Conservation (phyloP, 1,140 invertebrate species). For the Helicoverpa armigera region DNA sequence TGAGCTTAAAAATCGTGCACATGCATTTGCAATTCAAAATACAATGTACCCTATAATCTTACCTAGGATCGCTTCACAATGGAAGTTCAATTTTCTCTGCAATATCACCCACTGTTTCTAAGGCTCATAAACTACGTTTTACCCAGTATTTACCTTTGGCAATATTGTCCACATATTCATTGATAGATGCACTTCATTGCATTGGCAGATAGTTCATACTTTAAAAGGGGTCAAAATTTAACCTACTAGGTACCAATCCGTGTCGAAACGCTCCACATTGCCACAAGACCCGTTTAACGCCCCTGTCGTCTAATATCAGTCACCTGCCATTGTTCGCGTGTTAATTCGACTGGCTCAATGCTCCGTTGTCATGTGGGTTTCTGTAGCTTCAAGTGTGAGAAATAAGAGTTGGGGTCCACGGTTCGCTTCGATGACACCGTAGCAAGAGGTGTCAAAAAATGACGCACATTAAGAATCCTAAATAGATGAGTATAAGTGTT, state of each 20-base stretch:
- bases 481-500: too few species aligned
- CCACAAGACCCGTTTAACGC: background rate
- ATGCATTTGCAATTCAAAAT: too few species aligned
- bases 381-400: conserved; percentile 3
- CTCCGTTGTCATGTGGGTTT: conserved; percentile 45
- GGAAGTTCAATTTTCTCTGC: too few species aligned
- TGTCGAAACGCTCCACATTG: conserved; percentile 8
- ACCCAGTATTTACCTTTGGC: too few species aligned
- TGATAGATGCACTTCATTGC: too few species aligned
- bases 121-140: too few species aligned
- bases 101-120: too few species aligned
- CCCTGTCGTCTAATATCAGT: background rate
- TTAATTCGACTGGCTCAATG: conserved; percentile 20
- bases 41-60: too few species aligned
- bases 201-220: background rate
- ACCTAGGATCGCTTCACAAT: too few species aligned
- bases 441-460: background rate
- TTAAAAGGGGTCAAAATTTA: background rate
- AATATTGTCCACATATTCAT: too few species aligned
- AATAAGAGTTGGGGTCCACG: background rate
- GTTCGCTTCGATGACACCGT: background rate
- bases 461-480: too few species aligned
- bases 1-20: too few species aligned
- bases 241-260: background rate
- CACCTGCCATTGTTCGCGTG: conserved; percentile 26